phyloP scores from a whole-genome alignment of 1,140 invertebrate genomes.

The Patella vulgata region DNA sequence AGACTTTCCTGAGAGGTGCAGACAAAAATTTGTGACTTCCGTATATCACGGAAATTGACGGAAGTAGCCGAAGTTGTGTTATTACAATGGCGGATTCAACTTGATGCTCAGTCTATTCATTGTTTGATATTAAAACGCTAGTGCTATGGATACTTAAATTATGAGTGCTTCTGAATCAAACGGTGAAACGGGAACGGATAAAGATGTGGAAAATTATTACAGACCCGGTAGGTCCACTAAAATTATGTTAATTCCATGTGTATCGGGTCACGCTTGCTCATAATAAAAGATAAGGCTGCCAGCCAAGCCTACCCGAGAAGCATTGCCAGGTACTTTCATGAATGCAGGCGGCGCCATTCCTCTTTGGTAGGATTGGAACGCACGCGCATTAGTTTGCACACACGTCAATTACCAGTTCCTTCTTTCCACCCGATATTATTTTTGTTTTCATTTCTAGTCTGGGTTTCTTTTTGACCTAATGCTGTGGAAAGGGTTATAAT shows the following conservation, averaged over 20 bases:
- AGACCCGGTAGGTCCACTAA: constrained; percentile 43
- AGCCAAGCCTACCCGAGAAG: too few species aligned
- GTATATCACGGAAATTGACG: constrained; percentile 49
- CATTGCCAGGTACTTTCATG: too few species aligned
- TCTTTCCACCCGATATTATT: constrained; percentile 3
- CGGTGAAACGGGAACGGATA: constrained; percentile 49
- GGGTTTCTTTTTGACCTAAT: too few species aligned
- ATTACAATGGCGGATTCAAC: constrained; percentile 56
- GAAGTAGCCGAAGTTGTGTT: constrained; percentile 40
- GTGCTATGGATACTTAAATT: constrained; percentile 30
- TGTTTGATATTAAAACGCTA: background rate
- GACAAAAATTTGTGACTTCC: constrained; percentile 29
- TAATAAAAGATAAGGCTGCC: too few species aligned
- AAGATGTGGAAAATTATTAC: constrained; percentile 56
- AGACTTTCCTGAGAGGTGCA: too few species aligned
- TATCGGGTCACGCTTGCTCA: too few species aligned
- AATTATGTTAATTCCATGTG: too few species aligned
- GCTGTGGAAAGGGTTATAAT: too few species aligned
- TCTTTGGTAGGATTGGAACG: background rate
- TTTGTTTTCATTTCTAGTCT: too few species aligned
- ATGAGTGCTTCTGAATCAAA: constrained; percentile 52
- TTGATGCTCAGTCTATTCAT: constrained; percentile 28
- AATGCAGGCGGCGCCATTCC: constrained; percentile 5
- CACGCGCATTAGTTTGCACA: background rate
- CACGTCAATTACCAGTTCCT: constrained; percentile 5